Percentiles rank a stretch among this genome's conserved stretches.
Conservation (phyloP, 2,113 vertebrate species). For the Brachypteracias leptosomus region DNA sequence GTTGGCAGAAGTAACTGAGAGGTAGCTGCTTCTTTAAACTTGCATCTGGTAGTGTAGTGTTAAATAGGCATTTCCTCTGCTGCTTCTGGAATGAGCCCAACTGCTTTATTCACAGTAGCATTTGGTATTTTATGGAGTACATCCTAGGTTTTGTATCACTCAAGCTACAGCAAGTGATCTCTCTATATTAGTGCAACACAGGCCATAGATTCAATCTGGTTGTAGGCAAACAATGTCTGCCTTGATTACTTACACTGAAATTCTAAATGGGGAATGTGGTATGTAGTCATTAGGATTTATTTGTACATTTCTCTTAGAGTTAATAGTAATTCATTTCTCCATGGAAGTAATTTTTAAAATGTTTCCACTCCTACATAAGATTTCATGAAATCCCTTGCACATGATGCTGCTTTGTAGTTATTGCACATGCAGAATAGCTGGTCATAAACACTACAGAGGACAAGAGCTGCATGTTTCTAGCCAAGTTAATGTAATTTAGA, state of each 20-base stretch:
- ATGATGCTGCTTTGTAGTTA: not conserved
- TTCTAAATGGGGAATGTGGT: not conserved
- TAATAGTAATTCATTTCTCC: not conserved
- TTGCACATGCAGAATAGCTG: not conserved
- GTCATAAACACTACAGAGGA: not conserved
- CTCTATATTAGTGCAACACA: not conserved
- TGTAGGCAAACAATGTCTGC: not conserved
- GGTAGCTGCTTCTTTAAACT: not conserved
- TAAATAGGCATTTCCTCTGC: not conserved
- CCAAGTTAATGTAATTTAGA: not conserved
- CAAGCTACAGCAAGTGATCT: not conserved
- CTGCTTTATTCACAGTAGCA: slow-evolving; percentile 6
- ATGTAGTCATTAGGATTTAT: not conserved
- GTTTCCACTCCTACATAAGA: not conserved
- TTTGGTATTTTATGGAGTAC: not conserved
- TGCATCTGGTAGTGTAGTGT: not conserved
- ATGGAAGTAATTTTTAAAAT: not conserved
- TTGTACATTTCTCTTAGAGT: not conserved
- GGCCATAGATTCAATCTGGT: not conserved
- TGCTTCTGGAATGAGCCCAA: slow-evolving; percentile 1
- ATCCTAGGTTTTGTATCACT: not conserved
- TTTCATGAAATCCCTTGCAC: not conserved
- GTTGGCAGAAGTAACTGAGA: not conserved
- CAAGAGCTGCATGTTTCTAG: not conserved
- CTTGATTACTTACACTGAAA: slow-evolving; percentile 3